These are phyloP conservation scores for Allophyes oxyacanthae DNA, from an alignment of 2,888 invertebrate genomes.

Conservation along the genomic window DNA sequence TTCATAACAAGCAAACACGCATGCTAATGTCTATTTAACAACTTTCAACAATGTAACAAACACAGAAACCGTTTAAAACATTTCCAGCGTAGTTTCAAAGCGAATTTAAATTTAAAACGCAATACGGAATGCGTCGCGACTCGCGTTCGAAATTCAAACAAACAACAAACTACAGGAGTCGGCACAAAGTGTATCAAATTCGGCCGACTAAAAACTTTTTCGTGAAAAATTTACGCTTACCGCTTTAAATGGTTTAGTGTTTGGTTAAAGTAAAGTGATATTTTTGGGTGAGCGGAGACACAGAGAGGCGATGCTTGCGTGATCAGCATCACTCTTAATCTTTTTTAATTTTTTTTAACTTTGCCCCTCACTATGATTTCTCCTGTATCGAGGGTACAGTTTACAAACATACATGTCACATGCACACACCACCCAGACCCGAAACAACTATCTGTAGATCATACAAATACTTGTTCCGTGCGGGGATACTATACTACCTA, in stretches of 20 bases:
- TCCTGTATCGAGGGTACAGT: no score
- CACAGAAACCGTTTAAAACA: conserved; percentile 6
- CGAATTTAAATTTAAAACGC: conserved; percentile 28
- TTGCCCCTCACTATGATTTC: no score
- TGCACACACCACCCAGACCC: no score
- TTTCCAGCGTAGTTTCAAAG: conserved; percentile 9
- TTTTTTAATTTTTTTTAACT: no score
- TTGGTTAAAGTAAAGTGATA: no score
- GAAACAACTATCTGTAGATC: no score
- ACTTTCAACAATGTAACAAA: conserved; percentile 19
- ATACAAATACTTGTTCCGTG: no score
- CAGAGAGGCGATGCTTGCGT: no score
- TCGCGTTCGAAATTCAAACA: conserved; percentile 29
- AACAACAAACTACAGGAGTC: conserved; percentile 20
- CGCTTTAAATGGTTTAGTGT: conserved; percentile 5
- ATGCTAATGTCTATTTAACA: background rate
- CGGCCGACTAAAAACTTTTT: conserved; percentile 15
- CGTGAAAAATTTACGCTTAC: conserved; percentile 13
- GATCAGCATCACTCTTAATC: no score
- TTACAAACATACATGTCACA: no score
- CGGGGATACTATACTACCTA: no score
- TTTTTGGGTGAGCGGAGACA: no score
- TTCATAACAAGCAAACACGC: background rate
- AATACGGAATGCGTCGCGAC: conserved; percentile 16
- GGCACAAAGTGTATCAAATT: conserved; percentile 15